Base-by-base conservation (phyloP, 2,113 vertebrate genomes). In the Hiodon alosoides region DNA sequence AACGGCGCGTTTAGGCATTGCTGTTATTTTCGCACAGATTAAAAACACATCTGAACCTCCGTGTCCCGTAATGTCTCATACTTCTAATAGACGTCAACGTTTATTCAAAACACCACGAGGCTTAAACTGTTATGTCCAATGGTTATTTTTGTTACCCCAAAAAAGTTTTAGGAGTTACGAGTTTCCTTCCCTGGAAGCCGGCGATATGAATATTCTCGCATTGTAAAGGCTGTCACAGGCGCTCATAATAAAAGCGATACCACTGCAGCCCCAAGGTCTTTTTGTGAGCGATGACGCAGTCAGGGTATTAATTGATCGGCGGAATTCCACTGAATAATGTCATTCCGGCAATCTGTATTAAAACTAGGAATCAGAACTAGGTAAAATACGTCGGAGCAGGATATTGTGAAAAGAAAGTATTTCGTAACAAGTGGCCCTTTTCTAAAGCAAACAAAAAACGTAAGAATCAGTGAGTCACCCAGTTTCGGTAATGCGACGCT, bases 301-400 rank as follows among this genome's bases (percentile, higher is more conserved):
- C 53, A 54, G 69, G 52, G 51, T 31, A 31, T 57, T 71, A 71
- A 71, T 71, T 71, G 69, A 60, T 71, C 70, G 47, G 13, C 46
- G 48, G 55, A 57, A 60, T 59, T 54, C 70, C 57, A 59, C 46
- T 71, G 54, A 48, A 59, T 54, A 48, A 31, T 59, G 17, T 71
- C 55, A 59, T 71, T 60, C 10, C 17, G 7, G 11, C 9, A 58
- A 7, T 54, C 17, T 13, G 58, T 48, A 31, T 31, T 31, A 31
- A 0, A 31, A 1, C 2, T 31, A 2, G 31, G 31, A 2, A 31
- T 31, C 2, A 31, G 31, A 31, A 31, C 31, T 31, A 31, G 31
- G 31, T 31, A 31, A 31, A 31, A 31, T 31, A 2, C 31, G 31
- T 31, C 31, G 31, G 31, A 2, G 31, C 31, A 31, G 31, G 31